These are phyloP conservation scores for Sinocyclocheilus anophthalmus DNA, from an alignment of 2,113 vertebrate species.

Conservation along the genomic window DNA sequence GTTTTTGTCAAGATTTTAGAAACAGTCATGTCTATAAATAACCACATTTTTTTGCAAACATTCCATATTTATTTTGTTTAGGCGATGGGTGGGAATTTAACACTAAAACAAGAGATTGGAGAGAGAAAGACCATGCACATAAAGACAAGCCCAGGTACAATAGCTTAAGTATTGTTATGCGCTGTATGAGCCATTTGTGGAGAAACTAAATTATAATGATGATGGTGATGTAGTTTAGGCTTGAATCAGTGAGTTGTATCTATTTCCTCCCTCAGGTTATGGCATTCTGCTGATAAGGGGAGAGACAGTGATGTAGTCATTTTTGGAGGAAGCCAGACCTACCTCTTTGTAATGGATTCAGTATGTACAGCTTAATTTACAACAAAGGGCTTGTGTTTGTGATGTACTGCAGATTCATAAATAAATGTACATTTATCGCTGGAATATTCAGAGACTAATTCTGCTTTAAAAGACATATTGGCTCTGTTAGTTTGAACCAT, in stretches of 20 bases:
- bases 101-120: slow-evolving; percentile 81
- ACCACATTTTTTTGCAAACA: neutral
- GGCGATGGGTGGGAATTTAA: slow-evolving; percentile 92
- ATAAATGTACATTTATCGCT: neutral
- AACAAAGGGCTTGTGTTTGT: neutral
- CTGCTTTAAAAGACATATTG: neutral
- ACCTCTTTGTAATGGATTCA: slow-evolving; percentile 84
- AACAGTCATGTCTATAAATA: neutral
- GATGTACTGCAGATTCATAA: neutral
- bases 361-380: slow-evolving; percentile 72
- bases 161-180: neutral
- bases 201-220: neutral
- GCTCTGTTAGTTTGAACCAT: neutral
- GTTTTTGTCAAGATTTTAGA: slow-evolving; percentile 57
- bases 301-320: slow-evolving; percentile 89
- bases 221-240: neutral
- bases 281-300: slow-evolving; percentile 90
- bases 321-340: slow-evolving; percentile 91
- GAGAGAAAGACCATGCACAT: slow-evolving; percentile 78
- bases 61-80: slow-evolving; percentile 40
- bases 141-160: slow-evolving; percentile 88
- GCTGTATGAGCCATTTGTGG: neutral
- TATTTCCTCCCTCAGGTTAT: slow-evolving; percentile 75
- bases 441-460: neutral
- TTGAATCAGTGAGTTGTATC: neutral